phyloP scores from a whole-genome alignment of 1,140 invertebrate species.

The Drosophila leontia region DNA sequence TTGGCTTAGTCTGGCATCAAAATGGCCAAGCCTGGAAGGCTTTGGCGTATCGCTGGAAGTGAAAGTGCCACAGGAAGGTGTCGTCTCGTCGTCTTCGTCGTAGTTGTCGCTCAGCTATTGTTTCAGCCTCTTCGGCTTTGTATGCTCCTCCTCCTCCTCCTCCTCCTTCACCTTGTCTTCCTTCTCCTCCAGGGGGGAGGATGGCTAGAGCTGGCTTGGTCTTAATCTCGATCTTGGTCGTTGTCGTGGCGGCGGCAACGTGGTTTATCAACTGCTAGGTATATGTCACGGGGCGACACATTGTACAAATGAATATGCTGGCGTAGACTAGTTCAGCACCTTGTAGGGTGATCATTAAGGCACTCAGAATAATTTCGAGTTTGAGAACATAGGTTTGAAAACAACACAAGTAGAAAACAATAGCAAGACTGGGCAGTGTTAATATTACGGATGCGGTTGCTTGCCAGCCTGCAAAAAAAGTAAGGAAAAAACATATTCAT shows the following conservation, averaged over 20 bases:
- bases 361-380: slow-evolving; percentile 94
- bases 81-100: slow-evolving; percentile 62
- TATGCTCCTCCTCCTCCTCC: slow-evolving; percentile 9
- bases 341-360: slow-evolving; percentile 93
- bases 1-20: slow-evolving; percentile 5
- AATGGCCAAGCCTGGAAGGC: slow-evolving; percentile 20
- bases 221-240: slow-evolving; percentile 41
- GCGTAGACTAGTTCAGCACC: slow-evolving; percentile 91
- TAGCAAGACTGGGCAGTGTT: slow-evolving; percentile 92
- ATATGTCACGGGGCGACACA: slow-evolving; percentile 89
- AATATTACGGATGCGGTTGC: slow-evolving; percentile 92
- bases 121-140: slow-evolving; percentile 6
- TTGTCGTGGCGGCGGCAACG: slow-evolving; percentile 66
- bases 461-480: slow-evolving; percentile 87
- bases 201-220: slow-evolving; percentile 18
- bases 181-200: slow-evolving; percentile 3
- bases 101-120: slow-evolving; percentile 31
- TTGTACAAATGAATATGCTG: slow-evolving; percentile 90
- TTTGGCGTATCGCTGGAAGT: slow-evolving; percentile 36
- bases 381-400: slow-evolving; percentile 94
- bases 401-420: slow-evolving; percentile 92
- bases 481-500: background rate
- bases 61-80: slow-evolving; percentile 52
- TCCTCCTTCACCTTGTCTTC: background rate
- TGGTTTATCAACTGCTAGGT: slow-evolving; percentile 82